phyloP scores from a whole-genome alignment of 2,888 invertebrate genomes.

The Biston stratarius region DNA sequence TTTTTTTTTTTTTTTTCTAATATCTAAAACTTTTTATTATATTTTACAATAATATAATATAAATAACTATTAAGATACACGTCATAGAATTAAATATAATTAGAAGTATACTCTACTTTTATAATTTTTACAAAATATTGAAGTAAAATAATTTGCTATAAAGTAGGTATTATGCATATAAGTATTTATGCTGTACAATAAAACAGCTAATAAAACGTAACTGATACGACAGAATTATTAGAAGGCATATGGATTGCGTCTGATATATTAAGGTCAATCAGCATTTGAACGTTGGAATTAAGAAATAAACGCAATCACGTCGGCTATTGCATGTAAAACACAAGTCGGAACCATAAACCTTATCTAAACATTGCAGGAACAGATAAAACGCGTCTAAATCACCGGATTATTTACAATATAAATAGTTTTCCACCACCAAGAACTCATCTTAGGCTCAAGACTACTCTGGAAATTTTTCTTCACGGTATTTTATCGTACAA shows the following conservation, averaged over 20 bases:
- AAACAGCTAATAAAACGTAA: slow-evolving; percentile 39
- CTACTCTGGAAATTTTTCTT: slow-evolving; percentile 51
- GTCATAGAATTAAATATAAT: no score
- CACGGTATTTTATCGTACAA: slow-evolving; percentile 53
- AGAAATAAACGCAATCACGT: slow-evolving; percentile 39
- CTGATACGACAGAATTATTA: slow-evolving; percentile 45
- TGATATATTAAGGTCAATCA: slow-evolving; percentile 43
- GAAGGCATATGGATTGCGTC: slow-evolving; percentile 37
- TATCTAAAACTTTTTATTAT: no score
- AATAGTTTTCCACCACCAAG: slow-evolving; percentile 55
- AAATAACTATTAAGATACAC: no score
- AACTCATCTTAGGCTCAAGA: slow-evolving; percentile 47
- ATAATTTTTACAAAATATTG: no score
- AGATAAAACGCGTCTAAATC: slow-evolving; percentile 47
- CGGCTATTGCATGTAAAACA: slow-evolving; percentile 41
- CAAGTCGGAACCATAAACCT: slow-evolving; percentile 45
- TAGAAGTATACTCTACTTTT: no score
- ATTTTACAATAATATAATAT: no score
- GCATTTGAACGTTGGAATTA: slow-evolving; percentile 36
- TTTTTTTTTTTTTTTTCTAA: no score
- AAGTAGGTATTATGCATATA: not conserved
- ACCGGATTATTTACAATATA: slow-evolving; percentile 52
- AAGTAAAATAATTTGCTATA: not conserved
- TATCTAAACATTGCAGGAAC: slow-evolving; percentile 42
- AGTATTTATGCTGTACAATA: slow-evolving; percentile 16